A percentile compares a stretch with the other conserved stretches of the same genome.
Evolutionary conservation across 2,113 vertebrate species (phyloP).

Genomic region (Emydura subglobosa): DNA sequence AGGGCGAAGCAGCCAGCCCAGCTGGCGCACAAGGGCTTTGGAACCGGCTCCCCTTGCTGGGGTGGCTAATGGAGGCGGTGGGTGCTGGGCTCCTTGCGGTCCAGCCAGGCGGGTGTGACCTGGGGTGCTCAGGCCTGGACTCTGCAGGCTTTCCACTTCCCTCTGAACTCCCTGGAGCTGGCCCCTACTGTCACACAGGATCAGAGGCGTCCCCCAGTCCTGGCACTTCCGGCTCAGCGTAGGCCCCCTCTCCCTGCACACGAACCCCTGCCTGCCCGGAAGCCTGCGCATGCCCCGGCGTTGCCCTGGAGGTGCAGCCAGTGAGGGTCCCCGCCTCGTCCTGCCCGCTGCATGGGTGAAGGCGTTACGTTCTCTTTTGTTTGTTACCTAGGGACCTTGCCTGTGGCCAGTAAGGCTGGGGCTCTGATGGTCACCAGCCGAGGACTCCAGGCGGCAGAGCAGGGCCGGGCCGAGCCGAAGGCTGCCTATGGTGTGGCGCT

Average conservation of each 20-base stretch:
- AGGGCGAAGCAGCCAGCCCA: too few species aligned
- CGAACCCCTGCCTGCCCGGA: not conserved
- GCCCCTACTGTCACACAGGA: too few species aligned
- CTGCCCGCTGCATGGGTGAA: not conserved
- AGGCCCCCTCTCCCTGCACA: too few species aligned
- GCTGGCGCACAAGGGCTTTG: not conserved
- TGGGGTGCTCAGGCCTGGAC: not conserved
- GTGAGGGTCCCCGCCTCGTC: not conserved
- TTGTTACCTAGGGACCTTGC: constrained; percentile 30
- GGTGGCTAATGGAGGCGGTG: too few species aligned
- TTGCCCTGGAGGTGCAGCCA: too few species aligned
- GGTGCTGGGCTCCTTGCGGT: too few species aligned
- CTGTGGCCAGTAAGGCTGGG: fast-evolving
- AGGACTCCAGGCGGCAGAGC: fast-evolving
- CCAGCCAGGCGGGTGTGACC: too few species aligned
- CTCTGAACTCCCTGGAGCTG: not conserved
- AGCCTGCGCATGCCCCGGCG: too few species aligned
- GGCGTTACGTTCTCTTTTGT: not conserved
- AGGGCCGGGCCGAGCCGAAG: fast-evolving
- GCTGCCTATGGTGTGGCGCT: not conserved
- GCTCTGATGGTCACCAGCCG: not conserved
- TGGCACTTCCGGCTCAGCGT: too few species aligned
- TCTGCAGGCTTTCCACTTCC: too few species aligned
- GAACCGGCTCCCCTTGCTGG: too few species aligned
- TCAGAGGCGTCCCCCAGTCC: too few species aligned